Conservation (phyloP, 2,888 invertebrate species). For the Tetranychus truncatus region DNA sequence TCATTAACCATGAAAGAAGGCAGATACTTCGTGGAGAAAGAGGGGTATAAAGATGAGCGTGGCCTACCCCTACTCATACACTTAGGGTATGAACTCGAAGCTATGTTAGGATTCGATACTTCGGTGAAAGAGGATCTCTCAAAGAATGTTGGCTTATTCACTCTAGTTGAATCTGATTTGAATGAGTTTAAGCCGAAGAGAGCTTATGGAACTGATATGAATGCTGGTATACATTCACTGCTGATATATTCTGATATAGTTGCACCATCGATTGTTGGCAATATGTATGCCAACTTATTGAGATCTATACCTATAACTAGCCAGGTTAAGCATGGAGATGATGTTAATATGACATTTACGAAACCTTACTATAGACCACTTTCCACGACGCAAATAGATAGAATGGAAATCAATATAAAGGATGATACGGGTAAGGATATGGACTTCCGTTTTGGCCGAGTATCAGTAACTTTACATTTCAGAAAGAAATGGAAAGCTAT, state of each 20-base stretch:
- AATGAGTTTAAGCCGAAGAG: not conserved
- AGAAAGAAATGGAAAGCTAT: not conserved
- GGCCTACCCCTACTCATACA: not conserved
- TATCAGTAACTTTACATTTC: too few species aligned
- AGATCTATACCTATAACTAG: not conserved
- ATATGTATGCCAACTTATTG: not conserved
- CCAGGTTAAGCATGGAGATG: not conserved
- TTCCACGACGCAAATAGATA: not conserved
- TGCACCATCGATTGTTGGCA: constrained; percentile 5
- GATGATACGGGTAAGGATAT: too few species aligned
- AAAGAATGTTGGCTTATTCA: too few species aligned
- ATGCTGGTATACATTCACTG: constrained; percentile 2
- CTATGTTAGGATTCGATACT: not conserved
- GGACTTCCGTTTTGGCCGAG: too few species aligned
- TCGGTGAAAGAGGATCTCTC: not conserved
- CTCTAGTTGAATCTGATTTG: too few species aligned
- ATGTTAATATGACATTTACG: not conserved
- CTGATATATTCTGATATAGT: constrained; percentile 13
- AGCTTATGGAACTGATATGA: not conserved
- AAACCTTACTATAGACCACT: constrained; percentile 4
- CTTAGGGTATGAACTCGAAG: not conserved
- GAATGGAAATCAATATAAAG: too few species aligned
- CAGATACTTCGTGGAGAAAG: not conserved
- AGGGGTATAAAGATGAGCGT: not conserved
- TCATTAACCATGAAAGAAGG: not conserved